Base-by-base conservation (phyloP, 2,113 vertebrate species). In the Gracilinanus agilis region DNA sequence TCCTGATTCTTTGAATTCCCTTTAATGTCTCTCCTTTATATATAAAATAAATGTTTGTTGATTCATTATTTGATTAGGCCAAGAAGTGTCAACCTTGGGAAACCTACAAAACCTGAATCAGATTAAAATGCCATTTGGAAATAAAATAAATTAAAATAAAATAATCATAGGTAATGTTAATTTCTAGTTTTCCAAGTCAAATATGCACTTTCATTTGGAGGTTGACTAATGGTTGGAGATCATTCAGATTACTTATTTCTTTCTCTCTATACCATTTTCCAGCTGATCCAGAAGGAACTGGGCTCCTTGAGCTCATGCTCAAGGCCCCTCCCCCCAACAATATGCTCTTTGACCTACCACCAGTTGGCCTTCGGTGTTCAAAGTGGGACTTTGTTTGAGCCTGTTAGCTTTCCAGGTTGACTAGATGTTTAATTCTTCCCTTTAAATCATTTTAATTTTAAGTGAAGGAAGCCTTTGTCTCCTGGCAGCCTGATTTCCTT, bases 401-500 rank as follows among this genome's bases (percentile, higher is more conserved):
- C 95, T 93, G 6, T 92, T 97, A 92, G 75, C 3, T 95, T 96
- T 94, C 96, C n/a, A 95, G 95, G 90, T 96, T 97, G 95, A 96
- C n/a, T 92, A 29, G n/a, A 0, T 95, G 92, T 90, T 97, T 95
- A 95, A 24, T 44, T 96, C 95, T 49, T 96, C 88, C 97, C 89
- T 97, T 97, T 92, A 94, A 96, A 96, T 93, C n/a, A 93, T 96
- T 95, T 96, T 95, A 25, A 94, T 97, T 98, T 97, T 96, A 98
- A 95, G 49, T 96, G 90, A 95, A 96, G 90, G 54, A 95, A 94
- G 54, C 92, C 96, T 95, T 97, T 97, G 95, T 96, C 88, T 98
- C 94, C 90, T 94, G 94, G 96, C 96, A 97, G 90, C 94, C 92
- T 96, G 21, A 97, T 97, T 97, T 98, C 95, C 93, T 3, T 96